Conservation (phyloP, 2,797 vertebrate species). For the Pseudocheirus occidentalis region DNA sequence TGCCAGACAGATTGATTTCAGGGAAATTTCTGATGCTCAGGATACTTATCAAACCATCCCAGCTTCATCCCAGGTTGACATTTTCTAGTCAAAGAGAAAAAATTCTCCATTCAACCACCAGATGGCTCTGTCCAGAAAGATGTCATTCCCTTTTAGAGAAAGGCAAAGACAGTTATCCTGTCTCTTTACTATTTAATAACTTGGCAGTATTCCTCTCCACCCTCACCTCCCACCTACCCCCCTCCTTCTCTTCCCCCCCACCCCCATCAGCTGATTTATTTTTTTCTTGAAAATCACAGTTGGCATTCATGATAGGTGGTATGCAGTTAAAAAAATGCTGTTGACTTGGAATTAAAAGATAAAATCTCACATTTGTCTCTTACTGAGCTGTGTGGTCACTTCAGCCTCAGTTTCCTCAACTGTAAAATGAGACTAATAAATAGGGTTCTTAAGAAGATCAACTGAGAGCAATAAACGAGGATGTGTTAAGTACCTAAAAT, state of each 20-base stretch:
- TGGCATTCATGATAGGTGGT: background rate
- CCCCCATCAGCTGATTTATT: background rate
- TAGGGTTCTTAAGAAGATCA: background rate
- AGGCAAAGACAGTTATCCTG: background rate
- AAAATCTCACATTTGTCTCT: background rate
- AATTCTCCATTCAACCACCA: background rate
- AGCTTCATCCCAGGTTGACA: background rate
- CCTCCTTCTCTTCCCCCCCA: fast-evolving
- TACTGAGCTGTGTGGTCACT: background rate
- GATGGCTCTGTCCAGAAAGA: background rate
- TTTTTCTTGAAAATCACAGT: background rate
- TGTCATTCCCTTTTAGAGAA: background rate
- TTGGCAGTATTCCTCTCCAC: background rate
- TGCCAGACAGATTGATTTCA: background rate
- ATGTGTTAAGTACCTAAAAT: background rate
- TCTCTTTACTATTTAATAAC: background rate
- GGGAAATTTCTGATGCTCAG: background rate
- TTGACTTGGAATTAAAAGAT: background rate
- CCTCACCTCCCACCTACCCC: fast-evolving
- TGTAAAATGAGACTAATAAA: background rate
- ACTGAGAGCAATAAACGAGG: background rate
- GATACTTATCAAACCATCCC: background rate
- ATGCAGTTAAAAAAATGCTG: background rate
- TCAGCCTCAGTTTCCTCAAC: background rate
- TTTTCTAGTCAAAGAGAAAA: background rate